A percentile compares a stretch with the other conserved stretches of the same genome.
These are phyloP conservation scores for Smutsia gigantea DNA, from an alignment of 2,797 vertebrate species.

Conservation along the genomic window DNA sequence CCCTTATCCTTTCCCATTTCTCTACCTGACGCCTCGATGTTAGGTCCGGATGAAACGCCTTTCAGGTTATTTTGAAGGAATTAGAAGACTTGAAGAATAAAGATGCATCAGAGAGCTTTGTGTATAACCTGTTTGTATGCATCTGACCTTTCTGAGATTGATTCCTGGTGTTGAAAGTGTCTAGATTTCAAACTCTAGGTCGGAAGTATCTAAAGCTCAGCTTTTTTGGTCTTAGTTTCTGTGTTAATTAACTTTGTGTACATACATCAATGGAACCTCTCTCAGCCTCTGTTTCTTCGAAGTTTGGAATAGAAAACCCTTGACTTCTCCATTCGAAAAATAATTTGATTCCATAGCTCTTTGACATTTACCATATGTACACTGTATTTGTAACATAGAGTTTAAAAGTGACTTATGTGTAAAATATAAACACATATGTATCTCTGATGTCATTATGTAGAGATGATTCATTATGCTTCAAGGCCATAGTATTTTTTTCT, in stretches of 20 bases:
- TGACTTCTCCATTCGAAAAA: background rate
- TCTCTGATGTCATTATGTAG: background rate
- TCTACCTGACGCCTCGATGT: background rate
- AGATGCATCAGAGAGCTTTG: background rate
- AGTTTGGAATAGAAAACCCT: background rate
- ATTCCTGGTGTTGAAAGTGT: background rate
- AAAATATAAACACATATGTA: background rate
- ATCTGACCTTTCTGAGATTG: background rate
- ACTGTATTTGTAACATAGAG: background rate
- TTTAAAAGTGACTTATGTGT: background rate
- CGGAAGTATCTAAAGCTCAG: background rate
- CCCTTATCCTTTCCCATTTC: background rate
- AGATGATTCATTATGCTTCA: background rate
- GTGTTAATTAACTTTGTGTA: background rate
- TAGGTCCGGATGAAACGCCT: background rate
- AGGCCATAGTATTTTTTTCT: background rate
- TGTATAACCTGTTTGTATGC: background rate
- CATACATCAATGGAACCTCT: background rate
- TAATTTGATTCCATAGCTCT: background rate
- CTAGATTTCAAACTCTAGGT: background rate
- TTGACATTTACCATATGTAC: background rate
- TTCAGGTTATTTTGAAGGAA: background rate
- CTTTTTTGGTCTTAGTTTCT: background rate
- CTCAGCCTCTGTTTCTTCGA: background rate
- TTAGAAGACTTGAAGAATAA: background rate